Conservation (phyloP, 2,888 invertebrate species). For the Eupithecia dodoneata region DNA sequence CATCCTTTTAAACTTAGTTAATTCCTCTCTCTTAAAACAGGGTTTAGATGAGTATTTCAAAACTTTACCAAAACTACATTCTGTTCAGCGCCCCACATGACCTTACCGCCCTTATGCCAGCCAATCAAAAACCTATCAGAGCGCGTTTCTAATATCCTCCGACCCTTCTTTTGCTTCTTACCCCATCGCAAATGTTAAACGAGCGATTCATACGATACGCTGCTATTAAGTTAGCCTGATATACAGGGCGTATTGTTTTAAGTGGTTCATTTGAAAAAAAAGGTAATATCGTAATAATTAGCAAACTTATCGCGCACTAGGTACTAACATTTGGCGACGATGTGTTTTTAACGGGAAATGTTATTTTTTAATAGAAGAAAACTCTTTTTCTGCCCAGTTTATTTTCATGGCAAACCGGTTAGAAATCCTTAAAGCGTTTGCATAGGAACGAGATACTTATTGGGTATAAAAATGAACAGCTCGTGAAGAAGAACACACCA, state of each 20-base stretch:
- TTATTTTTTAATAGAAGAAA: not conserved
- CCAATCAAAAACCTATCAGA: constrained; percentile 36
- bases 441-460: too few relatives aligned
- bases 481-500: not conserved
- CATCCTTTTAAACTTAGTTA: not conserved
- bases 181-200: constrained; percentile 21
- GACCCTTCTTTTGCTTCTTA: constrained; percentile 22
- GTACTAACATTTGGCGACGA: not conserved
- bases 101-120: constrained; percentile 18
- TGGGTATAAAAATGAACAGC: not conserved
- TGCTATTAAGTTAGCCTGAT: constrained; percentile 7
- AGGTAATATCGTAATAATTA: not conserved
- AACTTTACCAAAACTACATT: not conserved
- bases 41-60: not conserved
- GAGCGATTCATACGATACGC: constrained; percentile 23
- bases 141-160: constrained; percentile 24
- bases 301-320: too few relatives aligned
- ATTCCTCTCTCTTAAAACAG: not conserved
- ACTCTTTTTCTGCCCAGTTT: not conserved
- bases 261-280: not conserved
- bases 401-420: not conserved
- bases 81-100: constrained; percentile 14
- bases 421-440: too few relatives aligned
- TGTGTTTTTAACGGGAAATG: not conserved
- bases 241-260: constrained; percentile 13